These are phyloP conservation scores for Drosophila obscura DNA, from an alignment of 1,140 invertebrate species.

Conservation along the genomic window DNA sequence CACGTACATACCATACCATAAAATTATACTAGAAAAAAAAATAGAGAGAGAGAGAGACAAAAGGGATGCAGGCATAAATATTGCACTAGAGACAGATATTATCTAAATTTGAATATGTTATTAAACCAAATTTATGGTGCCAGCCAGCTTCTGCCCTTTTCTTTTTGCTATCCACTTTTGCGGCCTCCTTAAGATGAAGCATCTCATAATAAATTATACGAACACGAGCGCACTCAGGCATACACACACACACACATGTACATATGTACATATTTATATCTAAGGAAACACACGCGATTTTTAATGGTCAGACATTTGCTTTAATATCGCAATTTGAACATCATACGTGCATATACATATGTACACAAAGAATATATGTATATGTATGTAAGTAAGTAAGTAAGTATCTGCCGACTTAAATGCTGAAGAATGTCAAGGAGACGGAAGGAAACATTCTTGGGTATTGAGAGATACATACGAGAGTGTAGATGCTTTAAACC, in stretches of 20 bases:
- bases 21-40: too few species aligned
- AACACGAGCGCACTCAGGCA: background rate
- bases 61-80: conserved; percentile 38
- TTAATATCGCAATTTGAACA: conserved; percentile 39
- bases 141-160: conserved; percentile 28
- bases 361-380: too few species aligned
- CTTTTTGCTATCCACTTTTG: conserved; percentile 18
- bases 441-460: background rate
- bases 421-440: conserved; percentile 2
- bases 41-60: too few species aligned
- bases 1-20: too few species aligned
- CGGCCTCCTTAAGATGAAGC: conserved; percentile 32
- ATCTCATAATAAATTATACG: conserved; percentile 54
- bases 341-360: conserved; percentile 21
- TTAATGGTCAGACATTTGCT: conserved; percentile 50
- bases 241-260: conserved; percentile 18
- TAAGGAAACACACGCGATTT: conserved; percentile 35
- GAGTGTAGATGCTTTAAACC: too few species aligned
- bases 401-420: conserved; percentile 15
- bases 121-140: conserved; percentile 66
- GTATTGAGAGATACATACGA: too few species aligned
- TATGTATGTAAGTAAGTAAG: too few species aligned
- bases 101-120: conserved; percentile 79
- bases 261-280: conserved; percentile 7
- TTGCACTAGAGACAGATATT: conserved; percentile 52